Conservation (phyloP, 2,888 invertebrate species). For the Marasmarcha lunaedactyla region DNA sequence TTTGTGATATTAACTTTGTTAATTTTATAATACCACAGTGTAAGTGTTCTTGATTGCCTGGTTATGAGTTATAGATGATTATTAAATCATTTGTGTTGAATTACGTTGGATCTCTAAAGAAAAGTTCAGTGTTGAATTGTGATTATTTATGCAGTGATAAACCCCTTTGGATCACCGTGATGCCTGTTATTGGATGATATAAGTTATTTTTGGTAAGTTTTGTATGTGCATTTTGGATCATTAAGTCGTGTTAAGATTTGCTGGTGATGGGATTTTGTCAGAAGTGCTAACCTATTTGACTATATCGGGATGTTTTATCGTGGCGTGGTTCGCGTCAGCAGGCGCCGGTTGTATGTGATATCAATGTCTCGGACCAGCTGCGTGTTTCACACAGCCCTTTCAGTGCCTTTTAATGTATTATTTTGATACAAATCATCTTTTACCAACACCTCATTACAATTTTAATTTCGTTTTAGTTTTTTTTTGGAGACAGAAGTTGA, state of each 20-base stretch:
- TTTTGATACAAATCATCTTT: background rate
- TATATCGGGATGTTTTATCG: slow-evolving; percentile 32
- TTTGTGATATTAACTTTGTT: slow-evolving; percentile 24
- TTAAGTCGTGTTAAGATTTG: slow-evolving; percentile 17
- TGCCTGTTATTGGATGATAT: slow-evolving; percentile 63
- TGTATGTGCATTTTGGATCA: slow-evolving; percentile 19
- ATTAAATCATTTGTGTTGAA: slow-evolving; percentile 54
- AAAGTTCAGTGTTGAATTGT: slow-evolving; percentile 65
- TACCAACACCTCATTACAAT: no score
- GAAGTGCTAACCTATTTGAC: slow-evolving; percentile 51
- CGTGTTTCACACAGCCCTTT: slow-evolving; percentile 16
- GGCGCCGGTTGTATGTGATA: slow-evolving; percentile 32
- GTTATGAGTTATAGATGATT: slow-evolving; percentile 55
- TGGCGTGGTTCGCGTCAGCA: slow-evolving; percentile 32
- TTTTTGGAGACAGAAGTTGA: no score
- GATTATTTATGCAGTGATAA: slow-evolving; percentile 65
- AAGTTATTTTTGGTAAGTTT: slow-evolving; percentile 51
- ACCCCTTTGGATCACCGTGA: slow-evolving; percentile 55
- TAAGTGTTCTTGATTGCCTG: slow-evolving; percentile 47
- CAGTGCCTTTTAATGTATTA: background rate
- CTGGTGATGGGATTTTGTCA: slow-evolving; percentile 29
- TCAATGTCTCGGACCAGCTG: slow-evolving; percentile 22
- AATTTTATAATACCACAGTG: background rate
- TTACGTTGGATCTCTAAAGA: slow-evolving; percentile 44
- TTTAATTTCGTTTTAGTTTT: no score